phyloP scores from a whole-genome alignment of 2,113 vertebrate species.

The Xiphophorus hellerii region DNA sequence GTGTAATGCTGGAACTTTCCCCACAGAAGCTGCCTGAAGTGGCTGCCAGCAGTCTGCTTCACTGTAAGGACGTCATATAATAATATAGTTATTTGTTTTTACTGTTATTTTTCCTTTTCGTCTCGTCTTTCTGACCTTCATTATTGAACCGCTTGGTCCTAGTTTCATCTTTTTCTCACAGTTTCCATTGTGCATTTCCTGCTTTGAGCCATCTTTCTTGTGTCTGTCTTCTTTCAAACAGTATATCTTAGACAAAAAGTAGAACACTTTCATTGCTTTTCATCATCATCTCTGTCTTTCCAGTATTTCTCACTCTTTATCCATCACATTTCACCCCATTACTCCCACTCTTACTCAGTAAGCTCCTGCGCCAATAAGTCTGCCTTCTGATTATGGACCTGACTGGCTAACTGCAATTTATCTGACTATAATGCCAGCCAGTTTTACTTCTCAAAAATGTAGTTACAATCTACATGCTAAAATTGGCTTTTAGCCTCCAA shows the following conservation, averaged over 20 bases:
- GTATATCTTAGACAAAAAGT: conserved; percentile 59
- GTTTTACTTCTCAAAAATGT: conserved; percentile 10
- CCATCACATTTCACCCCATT: conserved; percentile 71
- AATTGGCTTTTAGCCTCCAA: too few relatives aligned
- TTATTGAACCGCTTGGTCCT: conserved; percentile 9
- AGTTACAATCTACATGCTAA: neutral
- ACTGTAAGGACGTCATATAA: conserved; percentile 21
- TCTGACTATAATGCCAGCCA: conserved; percentile 62
- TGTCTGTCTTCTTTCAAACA: conserved; percentile 57
- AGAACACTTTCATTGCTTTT: conserved; percentile 44
- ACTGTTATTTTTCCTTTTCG: conserved; percentile 26
- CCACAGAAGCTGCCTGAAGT: conserved; percentile 76
- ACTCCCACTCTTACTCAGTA: conserved; percentile 56
- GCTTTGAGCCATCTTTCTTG: conserved; percentile 51
- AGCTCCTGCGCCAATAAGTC: conserved; percentile 64
- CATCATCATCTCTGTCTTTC: conserved; percentile 48
- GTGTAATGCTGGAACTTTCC: conserved; percentile 49
- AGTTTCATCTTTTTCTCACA: conserved; percentile 6
- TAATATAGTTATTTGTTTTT: conserved; percentile 23
- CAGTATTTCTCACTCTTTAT: conserved; percentile 55
- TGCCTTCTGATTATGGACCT: conserved; percentile 64
- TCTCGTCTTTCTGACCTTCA: conserved; percentile 2
- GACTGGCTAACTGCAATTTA: conserved; percentile 52
- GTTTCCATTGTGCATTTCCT: conserved; percentile 25
- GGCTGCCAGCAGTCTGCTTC: conserved; percentile 56